Base-by-base conservation (phyloP, 23 tunicate species). In the Trididemnum clinides region DNA sequence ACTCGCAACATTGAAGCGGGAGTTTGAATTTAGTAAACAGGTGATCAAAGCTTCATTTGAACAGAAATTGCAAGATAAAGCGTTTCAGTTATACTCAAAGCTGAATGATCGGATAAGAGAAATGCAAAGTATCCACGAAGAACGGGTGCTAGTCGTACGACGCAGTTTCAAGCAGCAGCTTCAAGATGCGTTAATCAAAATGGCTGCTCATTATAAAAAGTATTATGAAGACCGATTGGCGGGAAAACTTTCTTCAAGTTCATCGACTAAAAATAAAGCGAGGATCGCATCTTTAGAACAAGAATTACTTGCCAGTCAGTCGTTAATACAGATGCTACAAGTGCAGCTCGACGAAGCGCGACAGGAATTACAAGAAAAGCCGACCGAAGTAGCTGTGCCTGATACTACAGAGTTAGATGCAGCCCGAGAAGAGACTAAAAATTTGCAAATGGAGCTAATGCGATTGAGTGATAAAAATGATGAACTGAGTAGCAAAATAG, bases 91-190 rank as follows among this genome's bases (percentile, higher is more conserved):
- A 1, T 86, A 92, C 63, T 49, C 84, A 0, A 84, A 88, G 64
- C 38, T 92, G 12, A 90, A 88, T 62, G 92, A 92, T 22, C 73
- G 86, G 33, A 20, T 92, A 1, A 27, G n/a, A 51, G 97, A 92
- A 3, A 19, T 92, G 32, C 89, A 92, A 34, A 54, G 59, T 0
- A 30, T 92, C 0, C 92, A 92, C 65, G 97, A 92, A 57, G 97
- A 92, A 64, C 51, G 91, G 29, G 97, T 92, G 0, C 63, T 3
- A 30, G 89, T 88, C 0, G 89, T 84, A 19, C 73, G 97, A 57
- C 32, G 97, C 33, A 92, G 97, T 80, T 92, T 88, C 57, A 92
- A 92, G 57, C 97, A 92, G 62, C 97, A 92, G 37, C 39, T 92
- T 36, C 86, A 88, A 51, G 97, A 92, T 80, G 92, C 92, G 51